Evolutionary conservation across 2,113 vertebrate genomes (phyloP).

Genomic region (Tychaedon coryphoeus): DNA sequence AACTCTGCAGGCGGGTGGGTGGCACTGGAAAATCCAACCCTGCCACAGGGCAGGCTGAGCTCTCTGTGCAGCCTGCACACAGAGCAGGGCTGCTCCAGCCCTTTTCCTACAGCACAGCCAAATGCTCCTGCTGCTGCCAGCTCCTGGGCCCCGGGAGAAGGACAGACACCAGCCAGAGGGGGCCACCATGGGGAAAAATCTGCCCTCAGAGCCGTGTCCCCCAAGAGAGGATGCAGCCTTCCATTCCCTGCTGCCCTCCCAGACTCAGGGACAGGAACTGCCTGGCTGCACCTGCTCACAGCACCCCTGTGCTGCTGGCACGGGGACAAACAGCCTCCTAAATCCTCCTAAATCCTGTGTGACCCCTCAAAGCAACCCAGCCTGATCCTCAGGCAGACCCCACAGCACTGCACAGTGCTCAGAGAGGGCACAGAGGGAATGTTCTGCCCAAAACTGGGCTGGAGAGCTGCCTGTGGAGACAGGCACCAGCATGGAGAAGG

Average conservation of each 20-base stretch:
- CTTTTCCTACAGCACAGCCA: background rate
- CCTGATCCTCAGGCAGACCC: background rate
- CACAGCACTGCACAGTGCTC: accelerated
- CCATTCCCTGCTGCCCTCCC: background rate
- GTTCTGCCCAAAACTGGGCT: background rate
- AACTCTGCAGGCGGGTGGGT: background rate
- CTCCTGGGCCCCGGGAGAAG: background rate
- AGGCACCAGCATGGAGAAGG: accelerated
- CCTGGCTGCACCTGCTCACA: background rate
- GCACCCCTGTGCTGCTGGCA: background rate
- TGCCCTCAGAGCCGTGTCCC: background rate
- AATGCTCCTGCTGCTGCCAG: background rate
- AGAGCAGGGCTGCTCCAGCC: background rate
- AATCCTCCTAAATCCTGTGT: background rate
- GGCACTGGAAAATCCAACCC: background rate
- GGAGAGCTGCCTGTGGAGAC: background rate
- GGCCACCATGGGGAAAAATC: accelerated
- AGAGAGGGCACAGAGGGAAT: accelerated
- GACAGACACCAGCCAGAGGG: accelerated
- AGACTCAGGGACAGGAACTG: background rate
- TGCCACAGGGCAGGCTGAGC: background rate
- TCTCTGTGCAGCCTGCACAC: background rate
- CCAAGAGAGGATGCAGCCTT: background rate
- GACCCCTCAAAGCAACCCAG: accelerated
- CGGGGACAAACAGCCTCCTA: background rate